Evolutionary conservation across 1,140 invertebrate genomes (phyloP), one percentile per base, ranked within the genome.

Genomic region (Elysia chlorotica): DNA sequence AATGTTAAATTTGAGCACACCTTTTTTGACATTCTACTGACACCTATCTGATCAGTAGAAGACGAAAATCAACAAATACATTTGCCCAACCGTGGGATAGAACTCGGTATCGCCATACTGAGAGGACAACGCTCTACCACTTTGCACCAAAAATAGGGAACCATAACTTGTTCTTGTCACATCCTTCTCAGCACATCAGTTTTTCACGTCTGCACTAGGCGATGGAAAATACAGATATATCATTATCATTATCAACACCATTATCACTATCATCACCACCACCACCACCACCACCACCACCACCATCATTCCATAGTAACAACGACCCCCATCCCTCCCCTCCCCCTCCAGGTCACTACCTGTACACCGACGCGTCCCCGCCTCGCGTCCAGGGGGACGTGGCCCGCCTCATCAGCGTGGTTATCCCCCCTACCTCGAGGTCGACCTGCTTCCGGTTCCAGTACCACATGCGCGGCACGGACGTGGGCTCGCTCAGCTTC

Each of bases 391-490:
- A 10, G 10, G n/a, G n/a, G 10, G 41, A 48, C 41, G n/a, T n/a
- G n/a, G 41, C 41, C 10, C 10, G 41, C 10, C n/a, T 48, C 10
- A n/a, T 48, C 10, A 48, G 41, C 41, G n/a, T n/a, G 10, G n/a
- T 48, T n/a, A 48, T 48, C 41, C 41, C 41, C 41, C 41, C 41
- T 14, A 10, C 41, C n/a, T n/a, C 10, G 10, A 48, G 41, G 41
- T 48, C 41, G 10, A 48, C 41, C n/a, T 84, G 82, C 66, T 36
- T 85, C 4, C 75, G 76, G 5, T 93, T 94, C 82, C 94, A 90
- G 89, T 91, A 88, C 78, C 92, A 94, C 79, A 94, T 94, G 93
- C 93, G 90, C 79, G 93, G 93, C 25, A 36, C 56, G 2, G 75
- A 59, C 31, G 79, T 83, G 65, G 81, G 81, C 14, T 78, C 76